These are phyloP conservation scores for Cotesia vestalis DNA, from an alignment of 1,140 invertebrate species.

Conservation along the genomic window DNA sequence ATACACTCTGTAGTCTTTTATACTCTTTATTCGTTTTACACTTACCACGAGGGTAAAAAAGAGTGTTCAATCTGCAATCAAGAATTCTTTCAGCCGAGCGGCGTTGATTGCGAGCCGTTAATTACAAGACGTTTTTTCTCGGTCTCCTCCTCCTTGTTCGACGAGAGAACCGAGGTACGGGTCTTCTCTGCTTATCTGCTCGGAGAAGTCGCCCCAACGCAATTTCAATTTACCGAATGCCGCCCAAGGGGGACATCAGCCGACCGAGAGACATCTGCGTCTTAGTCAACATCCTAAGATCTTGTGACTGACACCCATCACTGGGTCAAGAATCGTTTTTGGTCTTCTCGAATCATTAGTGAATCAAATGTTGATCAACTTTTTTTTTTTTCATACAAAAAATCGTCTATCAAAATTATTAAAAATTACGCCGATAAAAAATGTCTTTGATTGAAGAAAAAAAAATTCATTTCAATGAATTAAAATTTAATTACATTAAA, in stretches of 20 bases:
- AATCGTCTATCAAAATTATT: too few species aligned
- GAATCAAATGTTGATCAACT: too few species aligned
- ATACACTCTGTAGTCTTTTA: background rate
- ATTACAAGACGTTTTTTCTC: conserved; percentile 32
- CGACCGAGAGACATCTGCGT: conserved; percentile 1
- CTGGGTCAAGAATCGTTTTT: too few species aligned
- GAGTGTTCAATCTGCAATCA: conserved; percentile 39
- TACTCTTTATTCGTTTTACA: conserved; percentile 9
- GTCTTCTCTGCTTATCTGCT: too few species aligned
- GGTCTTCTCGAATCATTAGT: too few species aligned
- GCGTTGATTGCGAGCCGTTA: conserved; percentile 37
- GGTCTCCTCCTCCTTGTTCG: conserved; percentile 6
- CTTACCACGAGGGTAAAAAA: conserved; percentile 33
- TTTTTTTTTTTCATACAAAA: too few species aligned
- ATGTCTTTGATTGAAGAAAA: too few species aligned
- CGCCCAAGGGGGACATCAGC: background rate
- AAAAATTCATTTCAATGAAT: too few species aligned
- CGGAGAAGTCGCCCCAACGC: conserved; percentile 14
- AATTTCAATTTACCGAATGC: conserved; percentile 38
- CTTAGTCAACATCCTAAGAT: background rate
- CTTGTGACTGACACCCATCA: too few species aligned
- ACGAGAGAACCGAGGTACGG: too few species aligned
- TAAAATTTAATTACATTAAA: too few species aligned
- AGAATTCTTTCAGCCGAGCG: conserved; percentile 38
- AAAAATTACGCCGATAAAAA: too few species aligned